A percentile compares a stretch with the other conserved stretches of the same genome.
Evolutionary conservation across 2,888 invertebrate genomes (phyloP).

Genomic region (Chalcosyrphus nemorum): DNA sequence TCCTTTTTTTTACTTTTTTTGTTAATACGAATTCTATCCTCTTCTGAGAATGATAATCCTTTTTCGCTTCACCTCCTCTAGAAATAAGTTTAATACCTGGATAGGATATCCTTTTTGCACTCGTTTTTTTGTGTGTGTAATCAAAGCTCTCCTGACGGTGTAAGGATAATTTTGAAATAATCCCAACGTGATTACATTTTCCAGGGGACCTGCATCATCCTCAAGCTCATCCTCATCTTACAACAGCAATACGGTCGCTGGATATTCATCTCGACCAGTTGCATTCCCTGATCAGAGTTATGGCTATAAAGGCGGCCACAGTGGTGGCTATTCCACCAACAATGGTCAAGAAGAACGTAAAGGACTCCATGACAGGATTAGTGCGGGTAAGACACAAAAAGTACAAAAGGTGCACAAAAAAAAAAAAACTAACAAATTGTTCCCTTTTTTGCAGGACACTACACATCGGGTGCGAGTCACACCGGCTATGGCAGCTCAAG

Average conservation of each 20-base stretch:
- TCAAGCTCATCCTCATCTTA: constrained; percentile 41
- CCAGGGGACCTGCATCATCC: constrained; percentile 57
- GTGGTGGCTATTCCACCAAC: constrained; percentile 19
- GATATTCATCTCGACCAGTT: constrained; percentile 64
- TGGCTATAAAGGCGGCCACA: constrained; percentile 45
- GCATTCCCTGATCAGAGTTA: constrained; percentile 64
- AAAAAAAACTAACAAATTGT: constrained; percentile 16
- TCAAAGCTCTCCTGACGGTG: constrained; percentile 47
- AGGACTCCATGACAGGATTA: constrained; percentile 52
- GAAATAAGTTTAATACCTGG: constrained; percentile 18
- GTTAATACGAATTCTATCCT: constrained; percentile 40
- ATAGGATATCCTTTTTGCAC: neutral
- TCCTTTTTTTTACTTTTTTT: too few species aligned
- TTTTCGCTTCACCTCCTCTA: constrained; percentile 27
- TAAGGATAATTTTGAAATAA: constrained; percentile 66
- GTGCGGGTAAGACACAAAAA: constrained; percentile 62
- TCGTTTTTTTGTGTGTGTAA: constrained; percentile 30
- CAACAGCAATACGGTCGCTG: constrained; percentile 12
- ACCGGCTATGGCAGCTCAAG: constrained; percentile 80
- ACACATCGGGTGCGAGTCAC: constrained; percentile 29
- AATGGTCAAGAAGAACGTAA: constrained; percentile 51
- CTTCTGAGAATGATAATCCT: constrained; percentile 57
- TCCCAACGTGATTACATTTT: constrained; percentile 68
- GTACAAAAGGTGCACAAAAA: constrained; percentile 11
- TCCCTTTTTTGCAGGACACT: constrained; percentile 47